These are phyloP conservation scores for Hermaeophaga mercurialis DNA, from an alignment of 2,888 invertebrate genomes.

Conservation along the genomic window DNA sequence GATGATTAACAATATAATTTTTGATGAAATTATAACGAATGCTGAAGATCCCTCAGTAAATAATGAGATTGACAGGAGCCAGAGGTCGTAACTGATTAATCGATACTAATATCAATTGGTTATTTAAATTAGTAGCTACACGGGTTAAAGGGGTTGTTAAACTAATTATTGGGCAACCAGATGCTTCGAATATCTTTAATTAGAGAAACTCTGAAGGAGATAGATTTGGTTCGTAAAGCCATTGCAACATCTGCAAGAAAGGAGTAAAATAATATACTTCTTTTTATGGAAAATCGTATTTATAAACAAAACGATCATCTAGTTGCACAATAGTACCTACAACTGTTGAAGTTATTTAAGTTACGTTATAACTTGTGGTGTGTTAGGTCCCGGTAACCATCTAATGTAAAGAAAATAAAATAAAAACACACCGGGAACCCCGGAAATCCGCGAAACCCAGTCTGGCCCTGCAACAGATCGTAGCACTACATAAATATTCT, in stretches of 20 bases:
- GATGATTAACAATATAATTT: no score
- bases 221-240: no score
- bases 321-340: conserved; percentile 2
- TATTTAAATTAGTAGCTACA: conserved; percentile 7
- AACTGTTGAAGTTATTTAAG: not conserved
- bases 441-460: conserved; percentile 63
- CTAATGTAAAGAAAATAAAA: conserved; percentile 44
- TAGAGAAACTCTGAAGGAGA: no score
- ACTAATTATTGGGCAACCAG: not conserved
- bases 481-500: conserved; percentile 28
- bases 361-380: no score
- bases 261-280: no score
- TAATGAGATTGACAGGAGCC: conserved; percentile 7
- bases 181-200: not conserved
- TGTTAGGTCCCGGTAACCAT: conserved; percentile 29
- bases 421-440: conserved; percentile 65
- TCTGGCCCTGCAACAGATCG: conserved; percentile 62
- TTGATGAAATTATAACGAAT: no score
- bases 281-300: no score
- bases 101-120: conserved; percentile 30
- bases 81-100: conserved; percentile 6
- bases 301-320: conserved; percentile 3
- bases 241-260: no score
- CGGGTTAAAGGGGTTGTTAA: conserved; percentile 3
- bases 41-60: conserved; percentile 3